Base-by-base conservation (phyloP, 2,113 vertebrate genomes). In the Passerina amoena region DNA sequence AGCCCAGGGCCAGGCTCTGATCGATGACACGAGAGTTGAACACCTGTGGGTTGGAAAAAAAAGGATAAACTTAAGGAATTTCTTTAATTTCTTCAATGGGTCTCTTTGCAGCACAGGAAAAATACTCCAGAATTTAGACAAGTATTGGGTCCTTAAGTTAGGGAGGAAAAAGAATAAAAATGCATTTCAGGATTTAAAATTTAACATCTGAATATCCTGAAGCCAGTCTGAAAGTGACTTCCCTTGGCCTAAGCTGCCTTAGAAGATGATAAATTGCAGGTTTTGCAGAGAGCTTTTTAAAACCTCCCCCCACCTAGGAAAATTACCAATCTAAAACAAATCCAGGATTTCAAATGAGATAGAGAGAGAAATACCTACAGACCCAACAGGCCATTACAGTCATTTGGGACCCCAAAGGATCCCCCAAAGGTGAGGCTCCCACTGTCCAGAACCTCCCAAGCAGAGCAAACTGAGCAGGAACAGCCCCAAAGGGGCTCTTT, bases 11-110 rank as follows among this genome's bases (percentile, higher is more conserved):
- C 96, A 99, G 96, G 63, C 98, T 96, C 70, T 98, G 98, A 82
- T 99, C 99, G 14, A 99, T 98, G 80, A 98, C 86, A 59, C 98
- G 99, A 97, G 98, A 99, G 95, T 93, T 99, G 75, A 99, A 99
- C 57, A 99, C 98, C 99, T 99, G 73, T 4, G 9, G 72, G 56
- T 80, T 45, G 16, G 31, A 5, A 27, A 51, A 12, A 13, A 18
- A 35, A 3, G 4, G 2, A 12, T 3, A 40, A 80, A 60, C 5
- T 28, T 82, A 1, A 75, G n/a, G 28, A 33, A 83, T 86, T 87
- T 31, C 19, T 66, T 37, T 51, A 9, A 86, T 90, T 79, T 53
- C 28, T 73, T 37, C 63, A 33, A 22, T 23, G 56, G 54, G 12
- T 54, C 21, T 87, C n/a, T 83, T 59, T 76, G 11, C 68, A 72